Evolutionary conservation across 1,140 invertebrate genomes (phyloP).

Genomic region (Metaphire vulgaris): DNA sequence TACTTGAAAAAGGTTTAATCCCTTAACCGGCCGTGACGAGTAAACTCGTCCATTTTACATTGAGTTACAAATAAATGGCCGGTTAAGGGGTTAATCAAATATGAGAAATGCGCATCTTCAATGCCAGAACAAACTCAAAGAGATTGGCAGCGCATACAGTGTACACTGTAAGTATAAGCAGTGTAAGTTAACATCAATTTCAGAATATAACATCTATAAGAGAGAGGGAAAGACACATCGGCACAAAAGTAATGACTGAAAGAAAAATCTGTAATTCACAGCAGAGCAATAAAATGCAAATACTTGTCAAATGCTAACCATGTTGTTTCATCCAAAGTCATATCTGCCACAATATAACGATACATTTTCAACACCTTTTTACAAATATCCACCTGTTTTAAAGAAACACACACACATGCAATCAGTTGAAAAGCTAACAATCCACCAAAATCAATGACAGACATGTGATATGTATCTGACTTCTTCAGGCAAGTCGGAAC

Average conservation of each 20-base stretch:
- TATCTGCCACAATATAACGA: slow-evolving; percentile 93
- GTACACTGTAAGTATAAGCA: too few species aligned
- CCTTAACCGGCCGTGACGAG: too few species aligned
- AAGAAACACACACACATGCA: slow-evolving; percentile 18
- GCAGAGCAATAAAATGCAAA: background rate
- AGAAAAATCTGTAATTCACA: background rate
- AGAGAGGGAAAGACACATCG: background rate
- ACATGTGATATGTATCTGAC: too few species aligned
- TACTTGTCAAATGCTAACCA: slow-evolving; percentile 61
- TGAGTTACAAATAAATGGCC: too few species aligned
- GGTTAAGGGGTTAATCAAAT: background rate
- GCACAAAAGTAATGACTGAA: background rate
- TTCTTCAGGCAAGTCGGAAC: too few species aligned
- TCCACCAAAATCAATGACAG: too few species aligned
- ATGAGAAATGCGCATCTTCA: background rate
- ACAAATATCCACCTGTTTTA: slow-evolving; percentile 78
- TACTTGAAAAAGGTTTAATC: too few species aligned
- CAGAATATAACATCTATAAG: background rate
- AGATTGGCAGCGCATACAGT: too few species aligned
- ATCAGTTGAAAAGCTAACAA: too few species aligned
- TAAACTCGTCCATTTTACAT: too few species aligned
- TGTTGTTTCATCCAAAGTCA: slow-evolving; percentile 79
- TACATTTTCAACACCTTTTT: slow-evolving; percentile 94
- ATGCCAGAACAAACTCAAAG: too few species aligned
- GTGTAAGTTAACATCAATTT: background rate